Percentiles rank a stretch among this genome's conserved stretches.
phyloP scores from a whole-genome alignment of 2,797 vertebrate genomes.

The Liparis tanakae region DNA sequence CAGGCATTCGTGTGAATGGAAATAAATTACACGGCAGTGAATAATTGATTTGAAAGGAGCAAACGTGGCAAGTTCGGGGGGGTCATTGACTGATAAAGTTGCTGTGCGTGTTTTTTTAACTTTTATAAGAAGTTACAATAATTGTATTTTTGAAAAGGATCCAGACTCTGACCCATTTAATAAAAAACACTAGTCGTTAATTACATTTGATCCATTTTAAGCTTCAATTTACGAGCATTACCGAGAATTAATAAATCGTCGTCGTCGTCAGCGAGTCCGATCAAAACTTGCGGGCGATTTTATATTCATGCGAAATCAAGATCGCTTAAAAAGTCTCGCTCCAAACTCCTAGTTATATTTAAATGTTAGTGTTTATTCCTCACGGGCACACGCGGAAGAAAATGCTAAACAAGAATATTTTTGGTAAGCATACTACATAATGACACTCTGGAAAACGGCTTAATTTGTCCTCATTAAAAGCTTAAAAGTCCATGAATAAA shows the following conservation, averaged over 20 bases:
- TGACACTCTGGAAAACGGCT: conserved; percentile 85
- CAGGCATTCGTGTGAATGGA: conserved; percentile 51
- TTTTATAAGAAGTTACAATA: conserved; percentile 26
- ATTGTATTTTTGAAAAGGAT: conserved; percentile 19
- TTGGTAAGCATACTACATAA: conserved; percentile 83
- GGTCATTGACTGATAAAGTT: conserved; percentile 58
- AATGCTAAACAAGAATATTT: conserved; percentile 85
- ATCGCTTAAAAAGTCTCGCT: conserved; percentile 61
- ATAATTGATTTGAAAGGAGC: conserved; percentile 63
- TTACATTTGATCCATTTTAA: conserved; percentile 36
- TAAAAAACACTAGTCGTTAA: conserved; percentile 20
- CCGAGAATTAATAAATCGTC: conserved; percentile 64
- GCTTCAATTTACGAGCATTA: conserved; percentile 40
- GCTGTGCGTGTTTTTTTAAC: conserved; percentile 33
- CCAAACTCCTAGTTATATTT: conserved; percentile 74
- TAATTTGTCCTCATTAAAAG: conserved; percentile 90
- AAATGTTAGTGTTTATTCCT: conserved; percentile 82
- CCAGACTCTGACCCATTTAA: background rate
- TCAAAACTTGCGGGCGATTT: conserved; percentile 64
- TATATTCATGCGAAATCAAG: conserved; percentile 69
- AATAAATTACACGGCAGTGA: conserved; percentile 57
- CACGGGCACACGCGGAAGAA: conserved; percentile 72
- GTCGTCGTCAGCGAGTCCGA: conserved; percentile 39
- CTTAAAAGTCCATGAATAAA: conserved; percentile 89
- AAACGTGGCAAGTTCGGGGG: conserved; percentile 40